Evolutionary conservation across 2,888 invertebrate genomes (phyloP).

Genomic region (Rhingia rostrata): DNA sequence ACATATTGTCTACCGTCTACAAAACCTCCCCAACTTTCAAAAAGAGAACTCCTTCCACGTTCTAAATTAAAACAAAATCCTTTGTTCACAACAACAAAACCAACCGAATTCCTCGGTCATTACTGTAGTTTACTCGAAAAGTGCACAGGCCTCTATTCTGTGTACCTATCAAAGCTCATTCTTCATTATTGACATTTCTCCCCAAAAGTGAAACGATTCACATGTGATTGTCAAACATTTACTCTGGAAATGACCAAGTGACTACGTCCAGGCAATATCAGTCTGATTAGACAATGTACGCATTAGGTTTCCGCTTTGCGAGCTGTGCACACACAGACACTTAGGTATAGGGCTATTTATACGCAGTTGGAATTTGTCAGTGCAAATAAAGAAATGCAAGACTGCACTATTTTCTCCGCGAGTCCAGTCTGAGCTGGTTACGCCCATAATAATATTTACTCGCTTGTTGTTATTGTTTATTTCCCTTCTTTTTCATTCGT

Average conservation of each 20-base stretch:
- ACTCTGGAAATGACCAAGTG: constrained; percentile 21
- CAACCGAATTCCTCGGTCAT: not conserved
- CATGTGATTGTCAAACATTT: constrained; percentile 69
- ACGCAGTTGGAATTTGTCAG: constrained; percentile 18
- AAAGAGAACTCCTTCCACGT: no score
- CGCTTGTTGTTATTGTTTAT: constrained; percentile 25
- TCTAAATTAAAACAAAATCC: no score
- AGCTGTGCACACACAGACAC: not conserved
- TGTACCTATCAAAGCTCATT: constrained; percentile 14
- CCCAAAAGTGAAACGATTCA: constrained; percentile 34
- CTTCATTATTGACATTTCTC: constrained; percentile 5
- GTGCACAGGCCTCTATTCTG: not conserved
- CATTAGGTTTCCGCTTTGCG: constrained; percentile 43
- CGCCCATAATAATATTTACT: not conserved
- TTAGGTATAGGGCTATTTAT: not conserved
- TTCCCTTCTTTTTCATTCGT: constrained; percentile 2
- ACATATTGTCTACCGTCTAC: no score
- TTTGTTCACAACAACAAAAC: no score
- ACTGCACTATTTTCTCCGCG: constrained; percentile 30
- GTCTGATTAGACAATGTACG: constrained; percentile 59
- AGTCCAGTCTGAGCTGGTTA: constrained; percentile 32
- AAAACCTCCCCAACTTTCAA: no score
- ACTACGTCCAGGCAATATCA: constrained; percentile 14
- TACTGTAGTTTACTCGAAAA: constrained; percentile 24
- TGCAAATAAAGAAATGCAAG: constrained; percentile 50